phyloP scores from a whole-genome alignment of 2,113 vertebrate species.

The Tupaia tana region DNA sequence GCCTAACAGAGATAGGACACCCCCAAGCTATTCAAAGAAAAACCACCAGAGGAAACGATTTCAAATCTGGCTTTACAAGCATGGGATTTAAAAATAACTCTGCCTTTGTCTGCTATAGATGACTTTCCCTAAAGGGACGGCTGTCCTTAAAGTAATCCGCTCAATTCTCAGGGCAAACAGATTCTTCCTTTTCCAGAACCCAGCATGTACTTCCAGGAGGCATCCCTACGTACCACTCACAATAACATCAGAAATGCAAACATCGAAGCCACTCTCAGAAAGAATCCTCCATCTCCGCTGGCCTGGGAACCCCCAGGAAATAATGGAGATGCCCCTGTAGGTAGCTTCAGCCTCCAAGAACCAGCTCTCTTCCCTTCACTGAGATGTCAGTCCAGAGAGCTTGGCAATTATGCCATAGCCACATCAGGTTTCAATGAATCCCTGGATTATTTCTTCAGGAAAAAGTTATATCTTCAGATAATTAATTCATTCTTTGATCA shows the following conservation, averaged over 20 bases:
- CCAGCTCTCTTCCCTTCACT: neutral
- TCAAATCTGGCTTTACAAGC: conserved; percentile 77
- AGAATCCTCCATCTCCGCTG: neutral
- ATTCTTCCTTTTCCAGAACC: conserved; percentile 59
- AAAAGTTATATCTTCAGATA: neutral
- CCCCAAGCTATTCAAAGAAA: conserved; percentile 73
- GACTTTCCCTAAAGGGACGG: conserved; percentile 78
- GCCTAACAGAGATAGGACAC: conserved; percentile 53
- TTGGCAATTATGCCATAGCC: neutral
- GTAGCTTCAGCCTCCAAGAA: neutral
- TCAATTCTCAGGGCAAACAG: conserved; percentile 66
- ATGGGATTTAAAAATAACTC: conserved; percentile 78
- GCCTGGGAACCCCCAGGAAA: no score
- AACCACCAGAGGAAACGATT: conserved; percentile 68
- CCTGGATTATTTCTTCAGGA: neutral
- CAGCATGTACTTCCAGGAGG: neutral
- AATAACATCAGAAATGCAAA: conserved; percentile 43
- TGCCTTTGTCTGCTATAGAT: conserved; percentile 76
- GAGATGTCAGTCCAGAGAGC: neutral
- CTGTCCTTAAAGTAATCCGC: conserved; percentile 76
- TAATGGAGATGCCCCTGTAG: neutral
- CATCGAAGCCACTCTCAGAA: rapidly evolving
- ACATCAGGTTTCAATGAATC: neutral
- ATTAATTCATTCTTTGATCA: neutral
- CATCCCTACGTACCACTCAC: neutral